These are phyloP conservation scores for Knipowitschia caucasica DNA, from an alignment of 2,797 vertebrate genomes.

Conservation along the genomic window DNA sequence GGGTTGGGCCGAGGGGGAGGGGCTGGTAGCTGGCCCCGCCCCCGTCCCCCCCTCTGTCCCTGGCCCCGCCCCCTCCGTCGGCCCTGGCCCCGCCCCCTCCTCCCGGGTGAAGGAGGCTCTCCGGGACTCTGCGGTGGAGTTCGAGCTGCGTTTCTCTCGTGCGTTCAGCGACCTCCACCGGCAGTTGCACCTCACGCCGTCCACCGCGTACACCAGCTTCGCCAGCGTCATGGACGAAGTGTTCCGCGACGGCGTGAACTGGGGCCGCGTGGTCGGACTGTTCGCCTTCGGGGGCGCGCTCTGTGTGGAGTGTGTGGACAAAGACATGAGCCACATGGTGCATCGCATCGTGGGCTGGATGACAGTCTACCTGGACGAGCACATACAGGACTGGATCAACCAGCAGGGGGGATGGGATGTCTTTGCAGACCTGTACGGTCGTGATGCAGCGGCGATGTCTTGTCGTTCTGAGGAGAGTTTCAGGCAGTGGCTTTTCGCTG, in stretches of 20 bases:
- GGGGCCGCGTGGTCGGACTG: slow-evolving; percentile 94
- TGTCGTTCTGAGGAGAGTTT: slow-evolving; percentile 89
- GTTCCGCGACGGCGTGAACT: slow-evolving; percentile 96
- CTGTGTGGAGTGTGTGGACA: slow-evolving; percentile 94
- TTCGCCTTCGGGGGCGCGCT: slow-evolving; percentile 94
- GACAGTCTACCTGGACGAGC: slow-evolving; percentile 92
- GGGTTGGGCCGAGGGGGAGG: slow-evolving; percentile 71
- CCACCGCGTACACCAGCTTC: slow-evolving; percentile 93
- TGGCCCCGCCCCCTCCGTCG: slow-evolving; percentile 24
- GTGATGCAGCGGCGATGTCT: slow-evolving; percentile 87
- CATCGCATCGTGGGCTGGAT: slow-evolving; percentile 91
- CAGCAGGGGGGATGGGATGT: slow-evolving; percentile 97
- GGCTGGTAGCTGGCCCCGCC: slow-evolving; percentile 49
- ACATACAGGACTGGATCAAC: slow-evolving; percentile 94
- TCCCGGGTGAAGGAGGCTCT: slow-evolving; percentile 86
- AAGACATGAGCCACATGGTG: slow-evolving; percentile 93
- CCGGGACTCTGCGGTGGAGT: slow-evolving; percentile 89
- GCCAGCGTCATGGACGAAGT: slow-evolving; percentile 96
- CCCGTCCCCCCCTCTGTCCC: slow-evolving; percentile 43
- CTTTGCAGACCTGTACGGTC: too few relatives aligned
- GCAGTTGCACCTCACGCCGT: slow-evolving; percentile 94
- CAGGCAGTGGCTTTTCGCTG: slow-evolving; percentile 91
- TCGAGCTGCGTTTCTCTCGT: slow-evolving; percentile 90
- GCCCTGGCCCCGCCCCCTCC: slow-evolving; percentile 67
- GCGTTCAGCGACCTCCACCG: slow-evolving; percentile 94